A percentile compares a stretch with the other conserved stretches of the same genome.
These are phyloP conservation scores for Eubasilissa regina DNA, from an alignment of 1,140 invertebrate species.

Conservation along the genomic window DNA sequence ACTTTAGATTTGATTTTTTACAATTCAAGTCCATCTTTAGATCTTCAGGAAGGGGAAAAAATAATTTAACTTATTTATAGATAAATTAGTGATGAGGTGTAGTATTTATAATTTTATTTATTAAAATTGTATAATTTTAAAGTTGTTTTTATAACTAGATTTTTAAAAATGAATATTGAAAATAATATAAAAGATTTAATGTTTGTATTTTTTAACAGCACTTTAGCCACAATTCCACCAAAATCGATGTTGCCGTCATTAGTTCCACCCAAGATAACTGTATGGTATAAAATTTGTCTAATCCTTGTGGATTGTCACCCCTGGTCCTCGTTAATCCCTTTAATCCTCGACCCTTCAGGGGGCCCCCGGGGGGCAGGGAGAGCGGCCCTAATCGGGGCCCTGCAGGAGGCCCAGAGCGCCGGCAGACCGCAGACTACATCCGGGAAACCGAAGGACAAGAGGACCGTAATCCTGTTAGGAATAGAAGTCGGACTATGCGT, in stretches of 20 bases:
- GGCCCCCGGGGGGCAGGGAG: not conserved
- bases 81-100: too few species aligned
- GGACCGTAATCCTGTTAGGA: slow-evolving; percentile 8
- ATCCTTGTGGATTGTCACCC: slow-evolving; percentile 32
- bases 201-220: too few species aligned
- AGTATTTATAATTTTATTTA: too few species aligned
- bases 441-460: slow-evolving; percentile 2
- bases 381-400: slow-evolving; percentile 1
- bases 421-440: slow-evolving; percentile 9
- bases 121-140: too few species aligned
- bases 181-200: too few species aligned
- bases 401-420: not conserved
- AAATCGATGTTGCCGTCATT: slow-evolving; percentile 8
- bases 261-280: not conserved
- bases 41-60: too few species aligned
- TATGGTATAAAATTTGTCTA: slow-evolving; percentile 14
- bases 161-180: too few species aligned
- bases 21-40: too few species aligned
- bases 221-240: not conserved
- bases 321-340: slow-evolving; percentile 8
- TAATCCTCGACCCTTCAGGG: not conserved
- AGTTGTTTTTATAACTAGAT: too few species aligned
- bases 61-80: too few species aligned
- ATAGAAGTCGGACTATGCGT: not conserved
- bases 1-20: too few species aligned